These are phyloP conservation scores for Schizothorax lantsangensis DNA, from an alignment of 2,797 vertebrate species.

Conservation along the genomic window DNA sequence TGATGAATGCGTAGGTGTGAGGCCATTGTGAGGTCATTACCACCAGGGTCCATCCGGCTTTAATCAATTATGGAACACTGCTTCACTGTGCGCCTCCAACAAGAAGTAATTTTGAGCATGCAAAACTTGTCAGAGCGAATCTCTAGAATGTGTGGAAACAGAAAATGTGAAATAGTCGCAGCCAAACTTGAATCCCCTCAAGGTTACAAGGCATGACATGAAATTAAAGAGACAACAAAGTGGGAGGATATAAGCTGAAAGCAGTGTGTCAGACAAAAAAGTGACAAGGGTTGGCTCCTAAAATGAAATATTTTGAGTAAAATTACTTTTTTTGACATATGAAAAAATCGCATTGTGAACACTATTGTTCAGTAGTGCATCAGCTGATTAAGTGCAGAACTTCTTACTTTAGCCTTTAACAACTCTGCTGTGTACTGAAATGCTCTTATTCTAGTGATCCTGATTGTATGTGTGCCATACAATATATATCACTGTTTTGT, in stretches of 20 bases:
- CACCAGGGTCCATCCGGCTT: constrained; percentile 46
- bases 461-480: background rate
- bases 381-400: background rate
- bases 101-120: constrained; percentile 27
- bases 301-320: background rate
- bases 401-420: background rate
- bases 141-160: constrained; percentile 21
- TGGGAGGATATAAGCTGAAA: constrained; percentile 9
- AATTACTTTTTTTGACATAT: background rate
- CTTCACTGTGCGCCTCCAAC: constrained; percentile 31
- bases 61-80: constrained; percentile 53
- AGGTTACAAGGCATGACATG: constrained; percentile 35
- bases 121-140: constrained; percentile 32
- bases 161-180: constrained; percentile 9
- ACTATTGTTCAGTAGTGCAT: background rate
- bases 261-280: background rate
- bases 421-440: background rate
- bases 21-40: constrained; percentile 48
- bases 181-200: constrained; percentile 9
- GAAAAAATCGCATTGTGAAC: background rate
- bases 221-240: constrained; percentile 35
- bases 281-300: background rate
- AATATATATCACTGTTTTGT: background rate
- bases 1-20: constrained; percentile 51
- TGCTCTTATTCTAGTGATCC: background rate